These are phyloP conservation scores for Lepidurus packardi DNA, from an alignment of 1,140 invertebrate species.

Conservation along the genomic window DNA sequence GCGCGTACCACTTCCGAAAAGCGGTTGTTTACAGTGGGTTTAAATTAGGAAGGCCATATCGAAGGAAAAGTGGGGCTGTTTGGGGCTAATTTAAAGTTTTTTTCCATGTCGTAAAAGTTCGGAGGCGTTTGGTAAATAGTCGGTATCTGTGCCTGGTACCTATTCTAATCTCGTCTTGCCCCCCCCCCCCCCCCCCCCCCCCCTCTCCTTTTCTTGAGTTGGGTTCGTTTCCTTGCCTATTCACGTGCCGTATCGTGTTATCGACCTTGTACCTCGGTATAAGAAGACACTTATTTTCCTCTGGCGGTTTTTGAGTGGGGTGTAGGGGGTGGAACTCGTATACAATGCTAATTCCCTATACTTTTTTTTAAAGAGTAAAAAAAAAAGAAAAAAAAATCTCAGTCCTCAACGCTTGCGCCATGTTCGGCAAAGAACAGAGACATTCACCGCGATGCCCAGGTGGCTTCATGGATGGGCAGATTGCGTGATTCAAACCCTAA, in stretches of 20 bases:
- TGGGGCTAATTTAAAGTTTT: not conserved
- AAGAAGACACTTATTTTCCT: not conserved
- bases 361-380: not conserved
- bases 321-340: not conserved
- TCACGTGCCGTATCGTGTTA: not conserved
- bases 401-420: slow-evolving; percentile 6
- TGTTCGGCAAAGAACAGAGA: not conserved
- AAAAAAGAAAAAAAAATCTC: not conserved
- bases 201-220: not conserved
- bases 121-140: not conserved
- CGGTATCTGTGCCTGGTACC: slow-evolving; percentile 6
- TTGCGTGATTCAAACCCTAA: not conserved
- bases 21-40: too few relatives aligned
- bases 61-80: too few relatives aligned
- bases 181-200: not conserved
- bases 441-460: not conserved
- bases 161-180: not conserved
- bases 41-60: too few relatives aligned
- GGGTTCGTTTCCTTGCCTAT: not conserved
- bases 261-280: not conserved
- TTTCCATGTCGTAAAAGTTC: not conserved
- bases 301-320: not conserved
- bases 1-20: too few relatives aligned
- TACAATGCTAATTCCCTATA: not conserved
- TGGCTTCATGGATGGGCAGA: not conserved